Base-by-base conservation (phyloP, 2,888 invertebrate genomes). In the Clistopyga incitator region DNA sequence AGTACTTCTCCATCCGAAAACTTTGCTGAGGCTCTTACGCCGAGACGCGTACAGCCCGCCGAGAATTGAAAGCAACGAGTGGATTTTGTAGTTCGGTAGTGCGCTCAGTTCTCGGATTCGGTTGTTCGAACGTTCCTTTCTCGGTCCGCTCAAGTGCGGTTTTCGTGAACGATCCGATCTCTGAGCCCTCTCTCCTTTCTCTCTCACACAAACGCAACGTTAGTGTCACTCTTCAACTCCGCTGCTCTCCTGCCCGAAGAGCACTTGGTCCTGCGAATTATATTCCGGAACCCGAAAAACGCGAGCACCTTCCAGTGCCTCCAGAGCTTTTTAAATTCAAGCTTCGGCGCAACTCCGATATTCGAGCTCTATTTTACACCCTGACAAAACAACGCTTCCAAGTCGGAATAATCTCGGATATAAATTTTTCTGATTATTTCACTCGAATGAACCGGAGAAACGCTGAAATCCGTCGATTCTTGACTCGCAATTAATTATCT, bases 11-110 rank as follows among this genome's bases (percentile, higher is more conserved):
- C 20, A 59, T 18, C 74, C 50, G 15, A 74, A 74, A 80, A 80
- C 59, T 80, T 80, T 67, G 67, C 18, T 54, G 13, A 68, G 68
- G 59, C 59, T 68, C 74, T 74, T 59, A 74, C 23, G 47, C 38
- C 50, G 34, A 38, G 23, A 59, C 68, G 47, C 79, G 47, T 61
- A 74, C 72, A 67, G 15, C 79, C 78, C 67, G 65, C 47, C 34
- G 79, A 59, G 64, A 74, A 79, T 79, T 74, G 74, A 79, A 79
- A 74, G 67, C 74, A 79, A 65, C 64, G 72, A 72, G 79, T 72
- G 67, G 59, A 79, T 79, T 79, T 79, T 34, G 59, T 65, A 74
- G 79, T 79, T 79, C 23, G 45, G 18, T 59, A 50, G 23, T 65
- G 54, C 67, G 38, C 15, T 56, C 52, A 47, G 45, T 67, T 72